Evolutionary conservation across 1,140 invertebrate species (phyloP).

Genomic region (Drosophila parvula): DNA sequence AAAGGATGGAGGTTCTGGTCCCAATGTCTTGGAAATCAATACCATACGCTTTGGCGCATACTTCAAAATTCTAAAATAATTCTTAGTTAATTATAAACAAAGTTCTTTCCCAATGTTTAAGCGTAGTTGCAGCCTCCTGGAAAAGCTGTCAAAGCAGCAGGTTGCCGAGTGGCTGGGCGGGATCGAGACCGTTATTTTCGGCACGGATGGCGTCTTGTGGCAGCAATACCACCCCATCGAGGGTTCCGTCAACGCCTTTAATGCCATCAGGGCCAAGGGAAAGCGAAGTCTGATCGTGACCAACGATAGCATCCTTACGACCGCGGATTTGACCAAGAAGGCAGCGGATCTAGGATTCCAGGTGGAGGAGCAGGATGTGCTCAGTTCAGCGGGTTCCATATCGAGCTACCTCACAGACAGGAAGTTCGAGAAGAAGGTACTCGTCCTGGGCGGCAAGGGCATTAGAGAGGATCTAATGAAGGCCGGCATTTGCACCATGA

Average conservation of each 20-base stretch:
- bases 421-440: slow-evolving; percentile 42
- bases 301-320: slow-evolving; percentile 31
- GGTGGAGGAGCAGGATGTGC: slow-evolving; percentile 3
- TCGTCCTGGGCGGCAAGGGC: slow-evolving; percentile 44
- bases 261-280: slow-evolving; percentile 29
- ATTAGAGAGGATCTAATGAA: slow-evolving; percentile 33
- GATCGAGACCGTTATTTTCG: slow-evolving; percentile 56
- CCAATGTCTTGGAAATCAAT: not conserved
- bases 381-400: slow-evolving; percentile 29
- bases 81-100: not conserved
- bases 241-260: slow-evolving; percentile 47
- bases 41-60: not conserved
- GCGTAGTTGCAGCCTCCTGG: slow-evolving; percentile 40
- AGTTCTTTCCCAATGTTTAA: slow-evolving; percentile 47
- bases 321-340: slow-evolving; percentile 18
- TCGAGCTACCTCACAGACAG: slow-evolving; percentile 25
- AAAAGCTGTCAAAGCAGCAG: slow-evolving; percentile 28
- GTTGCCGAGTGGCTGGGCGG: slow-evolving; percentile 50
- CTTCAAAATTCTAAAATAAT: not conserved
- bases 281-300: slow-evolving; percentile 32
- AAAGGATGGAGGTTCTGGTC: not conserved
- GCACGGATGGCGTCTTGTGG: slow-evolving; percentile 65
- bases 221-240: slow-evolving; percentile 36
- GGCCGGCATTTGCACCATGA: slow-evolving; percentile 19
- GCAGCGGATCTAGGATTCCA: slow-evolving; percentile 31